Evolutionary conservation across 2,797 vertebrate genomes (phyloP).

Genomic region (Carcharodon carcharias): DNA sequence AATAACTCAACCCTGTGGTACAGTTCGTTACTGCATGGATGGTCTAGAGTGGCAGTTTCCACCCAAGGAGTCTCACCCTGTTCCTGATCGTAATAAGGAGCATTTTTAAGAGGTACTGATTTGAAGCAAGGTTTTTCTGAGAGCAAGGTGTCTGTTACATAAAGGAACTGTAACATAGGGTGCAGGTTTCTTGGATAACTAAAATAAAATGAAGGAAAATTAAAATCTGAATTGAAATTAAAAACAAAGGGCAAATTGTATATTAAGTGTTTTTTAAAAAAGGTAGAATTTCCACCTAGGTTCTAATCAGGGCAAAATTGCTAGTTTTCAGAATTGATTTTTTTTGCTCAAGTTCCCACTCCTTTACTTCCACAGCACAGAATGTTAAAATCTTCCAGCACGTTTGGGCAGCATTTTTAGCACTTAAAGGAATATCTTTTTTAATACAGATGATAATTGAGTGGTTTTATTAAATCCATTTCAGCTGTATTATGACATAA

Average conservation of each 20-base stretch:
- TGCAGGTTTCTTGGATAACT: neutral
- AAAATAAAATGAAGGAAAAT: neutral
- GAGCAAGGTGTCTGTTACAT: neutral
- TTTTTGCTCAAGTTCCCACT: neutral
- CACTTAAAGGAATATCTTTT: neutral
- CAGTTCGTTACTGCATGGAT: neutral
- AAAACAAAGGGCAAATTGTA: neutral
- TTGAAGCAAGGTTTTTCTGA: neutral
- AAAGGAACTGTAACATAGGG: neutral
- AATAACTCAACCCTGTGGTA: too few relatives aligned
- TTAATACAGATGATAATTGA: neutral
- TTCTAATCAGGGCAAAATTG: neutral
- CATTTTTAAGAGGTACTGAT: neutral
- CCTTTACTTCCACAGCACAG: neutral
- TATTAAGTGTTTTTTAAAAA: neutral
- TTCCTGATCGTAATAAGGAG: neutral
- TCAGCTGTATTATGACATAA: neutral
- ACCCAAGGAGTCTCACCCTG: neutral
- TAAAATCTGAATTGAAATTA: neutral
- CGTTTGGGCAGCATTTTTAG: neutral
- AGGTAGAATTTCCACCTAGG: neutral
- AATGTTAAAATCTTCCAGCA: neutral
- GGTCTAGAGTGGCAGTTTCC: neutral
- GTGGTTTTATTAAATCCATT: neutral
- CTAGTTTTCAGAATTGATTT: neutral